Base-by-base conservation (phyloP, 2,888 invertebrate species). In the Cheilosia scutellata region DNA sequence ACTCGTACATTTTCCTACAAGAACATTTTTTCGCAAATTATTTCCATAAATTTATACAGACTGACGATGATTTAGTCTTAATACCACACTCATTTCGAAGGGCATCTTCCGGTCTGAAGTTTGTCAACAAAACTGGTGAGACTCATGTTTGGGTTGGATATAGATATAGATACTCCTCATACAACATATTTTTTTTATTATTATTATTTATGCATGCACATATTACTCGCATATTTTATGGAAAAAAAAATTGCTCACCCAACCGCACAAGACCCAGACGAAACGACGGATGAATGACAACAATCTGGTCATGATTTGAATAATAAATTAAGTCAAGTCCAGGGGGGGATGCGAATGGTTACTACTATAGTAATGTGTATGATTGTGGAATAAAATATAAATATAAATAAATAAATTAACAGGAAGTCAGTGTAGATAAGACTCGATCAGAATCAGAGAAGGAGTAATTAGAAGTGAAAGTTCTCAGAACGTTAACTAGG, bases 271-370 rank as follows among this genome's bases (percentile, higher is more conserved):
- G 13, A 27, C 13, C 57, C 44, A 65, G 20, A 55, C 47, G 11
- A 16, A 60, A 51, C 53, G 66, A 53, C 55, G 40, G 53, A 79
- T 68, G 62, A 80, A 74, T 66, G 62, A 74, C 74, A 62, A 57
- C 74, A 62, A 47, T 4, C 62, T 68, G 11, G 25, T 20, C 68
- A 55, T 82, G 80, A 82, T 75, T 68, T 82, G 80, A 82, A 82
- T 75, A 68, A 75, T 57, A 68, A 74, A 74, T 53, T 60, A 47
- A 53, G 33, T 42, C 42, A 44, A 55, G 29, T 31, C 25, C 11
- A 9, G 20, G 11, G 33, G 60, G 49, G 40, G 53, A 75, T 49
- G 37, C 9, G 16, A 13, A 7, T 6, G 9, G 11, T 7, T n/a
- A 49, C 33, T 40, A 27, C 4, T n/a, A 25, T 4, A 49, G 6